Base-by-base conservation (phyloP, 1,140 invertebrate genomes). In the Ips nitidus region DNA sequence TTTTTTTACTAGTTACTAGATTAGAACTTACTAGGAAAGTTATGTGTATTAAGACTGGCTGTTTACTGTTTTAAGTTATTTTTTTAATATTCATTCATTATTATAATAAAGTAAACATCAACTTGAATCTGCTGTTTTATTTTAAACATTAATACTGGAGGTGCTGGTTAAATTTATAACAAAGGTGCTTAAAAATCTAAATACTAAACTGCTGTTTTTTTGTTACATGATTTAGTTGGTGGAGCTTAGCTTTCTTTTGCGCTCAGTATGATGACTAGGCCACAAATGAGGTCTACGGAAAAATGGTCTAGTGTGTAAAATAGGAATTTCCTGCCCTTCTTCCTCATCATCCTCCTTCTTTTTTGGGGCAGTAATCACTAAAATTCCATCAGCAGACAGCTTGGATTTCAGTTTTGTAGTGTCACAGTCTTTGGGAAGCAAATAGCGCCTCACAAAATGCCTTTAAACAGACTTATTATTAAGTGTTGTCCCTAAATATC, bases 381-480 rank as follows among this genome's bases (percentile, higher is more conserved):
- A 41, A 42, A 71, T 56, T 22, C 69, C 57, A 61, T 71, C 69
- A 22, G 62, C 2, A 8, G 69, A 66, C 2, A 71, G 40, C 22
- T 53, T 71, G 59, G 61, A 71, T 39, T 66, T 8, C 2, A 71
- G 8, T 66, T 71, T 66, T 2, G 55, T 58, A 50, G 42, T 2
- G 7, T 71, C 63, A 43, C 41, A 71, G 52, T 57, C 61, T 57
- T 64, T 57, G 8, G 69, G 69, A 1, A 70, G 37, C 3, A 52
- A 8, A 36, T 65, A 70, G 38, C 45, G 60, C 6, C 69, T 45
- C 5, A 64, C 60, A 42, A 70, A 70, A 52, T 70, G 60, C 41
- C 69, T 22, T 22, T 64, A 40, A 7, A 52, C 42, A 64, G 1
- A 42, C 22, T 22, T 22, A 22, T 22, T 22, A 22, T 55, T 5